Conservation (phyloP, 1,140 invertebrate species). For the Tetramorium parvispinum region DNA sequence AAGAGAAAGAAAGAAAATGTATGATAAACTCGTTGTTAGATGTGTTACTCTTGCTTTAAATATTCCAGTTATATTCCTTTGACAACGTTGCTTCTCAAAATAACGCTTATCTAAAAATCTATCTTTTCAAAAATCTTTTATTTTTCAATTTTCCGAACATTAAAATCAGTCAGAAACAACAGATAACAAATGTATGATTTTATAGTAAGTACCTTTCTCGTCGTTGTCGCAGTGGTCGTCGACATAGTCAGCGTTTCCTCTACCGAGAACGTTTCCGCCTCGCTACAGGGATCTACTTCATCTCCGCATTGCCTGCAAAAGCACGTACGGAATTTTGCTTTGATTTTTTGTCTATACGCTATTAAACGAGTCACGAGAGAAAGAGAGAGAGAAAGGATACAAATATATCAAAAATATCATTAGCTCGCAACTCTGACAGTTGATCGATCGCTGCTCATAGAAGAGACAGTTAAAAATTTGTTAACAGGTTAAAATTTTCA, state of each 20-base stretch:
- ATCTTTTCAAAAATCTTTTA: not conserved
- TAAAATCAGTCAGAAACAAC: not conserved
- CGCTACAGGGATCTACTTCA: constrained; percentile 82
- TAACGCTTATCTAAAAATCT: not conserved
- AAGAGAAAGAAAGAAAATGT: not conserved
- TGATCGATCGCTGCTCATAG: not conserved
- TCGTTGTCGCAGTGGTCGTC: constrained; percentile 51
- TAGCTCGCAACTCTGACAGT: not conserved
- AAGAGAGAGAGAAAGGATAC: not conserved
- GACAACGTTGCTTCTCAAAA: not conserved
- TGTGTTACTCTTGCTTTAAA: not conserved
- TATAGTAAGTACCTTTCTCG: constrained; percentile 62
- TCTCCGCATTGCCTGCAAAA: constrained; percentile 80
- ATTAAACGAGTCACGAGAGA: not conserved
- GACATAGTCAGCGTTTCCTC: constrained; percentile 79
- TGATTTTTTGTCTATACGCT: not conserved
- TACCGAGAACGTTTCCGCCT: constrained; percentile 80
- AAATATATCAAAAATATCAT: not conserved
- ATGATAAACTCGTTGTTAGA: not conserved
- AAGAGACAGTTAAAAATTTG: not conserved
- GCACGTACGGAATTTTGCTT: constrained; percentile 35
- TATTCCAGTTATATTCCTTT: not conserved
- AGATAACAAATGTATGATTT: not conserved
- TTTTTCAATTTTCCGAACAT: not conserved
- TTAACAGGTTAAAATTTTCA: not conserved